Conservation (phyloP, 2,888 invertebrate genomes). For the Ectemnius continuus region DNA sequence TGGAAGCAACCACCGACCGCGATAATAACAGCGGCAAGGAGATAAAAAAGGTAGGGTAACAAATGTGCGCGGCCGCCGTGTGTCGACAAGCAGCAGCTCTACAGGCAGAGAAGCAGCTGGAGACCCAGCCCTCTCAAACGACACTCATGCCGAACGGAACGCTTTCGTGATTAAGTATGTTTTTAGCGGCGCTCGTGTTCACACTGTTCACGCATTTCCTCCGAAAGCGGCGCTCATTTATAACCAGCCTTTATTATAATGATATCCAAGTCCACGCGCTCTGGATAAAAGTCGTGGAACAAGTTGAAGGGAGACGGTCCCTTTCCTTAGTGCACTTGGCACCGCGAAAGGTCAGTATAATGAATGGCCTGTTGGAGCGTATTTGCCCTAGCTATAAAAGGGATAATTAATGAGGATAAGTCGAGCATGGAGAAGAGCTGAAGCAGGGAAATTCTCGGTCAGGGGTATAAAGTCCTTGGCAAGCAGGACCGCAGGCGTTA, state of each 20-base stretch:
- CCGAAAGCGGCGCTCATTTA: background rate
- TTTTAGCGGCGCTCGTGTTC: too few relatives aligned
- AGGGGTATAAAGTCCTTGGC: slow-evolving; percentile 26
- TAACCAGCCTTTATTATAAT: background rate
- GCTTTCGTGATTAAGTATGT: too few relatives aligned
- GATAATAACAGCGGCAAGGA: slow-evolving; percentile 42
- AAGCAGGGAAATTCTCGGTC: slow-evolving; percentile 32
- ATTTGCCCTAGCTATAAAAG: slow-evolving; percentile 18
- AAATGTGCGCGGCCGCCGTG: too few relatives aligned
- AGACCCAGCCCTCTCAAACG: too few relatives aligned
- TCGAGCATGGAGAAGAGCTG: slow-evolving; percentile 36
- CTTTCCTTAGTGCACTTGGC: background rate
- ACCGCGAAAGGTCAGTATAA: slow-evolving; percentile 23
- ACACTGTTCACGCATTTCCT: too few relatives aligned
- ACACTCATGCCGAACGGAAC: too few relatives aligned
- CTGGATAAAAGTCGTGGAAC: background rate
- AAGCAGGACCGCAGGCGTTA: slow-evolving; percentile 4
- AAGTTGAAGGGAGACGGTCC: slow-evolving; percentile 10
- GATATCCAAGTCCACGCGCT: background rate
- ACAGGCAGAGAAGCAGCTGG: too few relatives aligned
- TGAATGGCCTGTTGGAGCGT: slow-evolving; percentile 1
- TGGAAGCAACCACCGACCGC: slow-evolving; percentile 36
- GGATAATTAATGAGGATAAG: slow-evolving; percentile 42
- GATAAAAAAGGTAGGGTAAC: slow-evolving; percentile 28
- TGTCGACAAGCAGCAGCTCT: too few relatives aligned